Evolutionary conservation across 2,113 vertebrate genomes (phyloP), one percentile per base, ranked within the genome.

Genomic region (Phocoena phocoena): DNA sequence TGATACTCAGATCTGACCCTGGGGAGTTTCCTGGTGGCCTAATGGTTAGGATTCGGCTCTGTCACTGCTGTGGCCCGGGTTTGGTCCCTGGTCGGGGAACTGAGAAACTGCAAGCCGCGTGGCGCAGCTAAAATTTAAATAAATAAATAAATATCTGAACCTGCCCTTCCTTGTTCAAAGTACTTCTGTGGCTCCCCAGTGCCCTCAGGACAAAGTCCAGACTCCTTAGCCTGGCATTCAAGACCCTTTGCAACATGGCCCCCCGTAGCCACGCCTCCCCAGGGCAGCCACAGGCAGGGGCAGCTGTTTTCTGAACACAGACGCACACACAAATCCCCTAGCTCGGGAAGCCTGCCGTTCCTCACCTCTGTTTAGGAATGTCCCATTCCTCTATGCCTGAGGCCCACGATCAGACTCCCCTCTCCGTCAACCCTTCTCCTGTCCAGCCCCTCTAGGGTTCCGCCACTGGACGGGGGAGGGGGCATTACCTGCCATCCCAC

Each of bases 381-480:
- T 73, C 38, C 74, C 36, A 5, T 70, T 71, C 20, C 73, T 8
- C 6, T 31, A 4, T 1, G 1, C 63, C 53, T 7, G 18, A 65
- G n/a, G 86, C 60, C 58, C 60, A 14, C 2, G 0, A 17, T 73
- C 21, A 77, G 36, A 58, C 50, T 53, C 74, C 76, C 62, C 74
- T 88, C 84, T 80, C 5, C 1, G 6, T 18, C 0, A 17, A 70
- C 33, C 58, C 58, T 74, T 84, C 60, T 65, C 41, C 63, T n/a
- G 25, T 26, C 41, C 9, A 3, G 68, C 67, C 50, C 36, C 81
- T 79, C 63, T 60, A 88, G 86, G 73, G 36, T 98, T 98, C 97
- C 44, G 0, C 55, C 47, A 8, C 90, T 7, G 58, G 95, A 93
- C 0, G 97, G 97, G 97, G 98, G 98, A 95, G 95, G 98, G 92